These are phyloP conservation scores for Drosophila subobscura DNA, from an alignment of 1,140 invertebrate species.

Conservation along the genomic window DNA sequence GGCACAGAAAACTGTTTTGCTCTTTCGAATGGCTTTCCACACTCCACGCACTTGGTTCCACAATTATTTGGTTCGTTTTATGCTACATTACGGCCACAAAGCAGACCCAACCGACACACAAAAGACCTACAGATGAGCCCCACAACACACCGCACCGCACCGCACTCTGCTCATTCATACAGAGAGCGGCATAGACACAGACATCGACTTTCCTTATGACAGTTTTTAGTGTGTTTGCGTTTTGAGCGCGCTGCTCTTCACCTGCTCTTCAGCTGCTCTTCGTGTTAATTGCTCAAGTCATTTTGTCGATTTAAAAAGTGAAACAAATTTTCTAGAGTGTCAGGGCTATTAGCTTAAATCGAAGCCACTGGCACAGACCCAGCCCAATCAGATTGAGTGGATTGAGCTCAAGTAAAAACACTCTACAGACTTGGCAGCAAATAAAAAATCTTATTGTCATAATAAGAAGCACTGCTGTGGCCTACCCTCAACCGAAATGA, in stretches of 20 bases:
- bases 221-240: conserved; percentile 46
- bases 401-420: conserved; percentile 17
- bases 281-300: conserved; percentile 64
- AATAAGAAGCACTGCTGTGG: conserved; percentile 8
- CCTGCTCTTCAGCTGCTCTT: conserved; percentile 32
- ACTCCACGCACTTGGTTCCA: conserved; percentile 66
- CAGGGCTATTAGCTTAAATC: conserved; percentile 69
- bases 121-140: conserved; percentile 54
- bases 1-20: conserved; percentile 65
- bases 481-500: neutral
- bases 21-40: conserved; percentile 62
- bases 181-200: conserved; percentile 7
- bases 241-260: conserved; percentile 7
- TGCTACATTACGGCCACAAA: conserved; percentile 71
- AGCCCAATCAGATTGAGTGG: conserved; percentile 24
- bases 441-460: conserved; percentile 24
- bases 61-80: conserved; percentile 81
- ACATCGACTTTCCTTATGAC: conserved; percentile 68
- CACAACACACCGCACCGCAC: neutral
- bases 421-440: conserved; percentile 36
- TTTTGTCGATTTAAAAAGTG: conserved; percentile 72
- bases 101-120: conserved; percentile 31
- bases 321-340: conserved; percentile 79
- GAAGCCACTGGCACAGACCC: conserved; percentile 45
- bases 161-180: neutral